Conservation (phyloP, 2,797 vertebrate genomes). For the Mormyrus proboscirostris region DNA sequence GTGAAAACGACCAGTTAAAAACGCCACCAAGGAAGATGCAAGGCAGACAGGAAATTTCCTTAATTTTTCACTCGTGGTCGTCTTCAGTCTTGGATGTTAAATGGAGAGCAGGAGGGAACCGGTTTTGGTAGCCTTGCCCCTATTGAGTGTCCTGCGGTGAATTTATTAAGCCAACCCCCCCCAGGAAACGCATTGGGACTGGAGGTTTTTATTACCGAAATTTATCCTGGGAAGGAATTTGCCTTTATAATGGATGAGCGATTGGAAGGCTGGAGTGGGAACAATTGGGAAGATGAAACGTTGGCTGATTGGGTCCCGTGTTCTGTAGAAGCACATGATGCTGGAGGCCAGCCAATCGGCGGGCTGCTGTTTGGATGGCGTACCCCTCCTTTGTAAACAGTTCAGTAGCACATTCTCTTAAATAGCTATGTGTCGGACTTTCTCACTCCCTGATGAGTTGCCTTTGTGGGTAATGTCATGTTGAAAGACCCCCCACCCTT, state of each 20-base stretch:
- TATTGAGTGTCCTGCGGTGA: slow-evolving; percentile 2
- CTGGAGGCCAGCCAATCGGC: neutral
- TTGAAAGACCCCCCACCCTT: neutral
- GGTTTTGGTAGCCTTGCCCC: neutral
- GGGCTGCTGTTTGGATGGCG: neutral
- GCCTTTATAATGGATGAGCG: neutral
- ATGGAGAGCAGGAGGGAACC: neutral
- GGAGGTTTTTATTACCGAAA: neutral
- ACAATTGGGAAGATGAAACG: neutral
- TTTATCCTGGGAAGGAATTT: slow-evolving; percentile 1
- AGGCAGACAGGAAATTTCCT: neutral
- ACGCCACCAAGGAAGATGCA: neutral
- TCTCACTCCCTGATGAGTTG: slow-evolving; percentile 46
- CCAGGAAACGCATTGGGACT: slow-evolving; percentile 9
- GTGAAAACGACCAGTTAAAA: neutral
- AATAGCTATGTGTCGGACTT: neutral
- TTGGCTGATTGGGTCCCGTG: neutral
- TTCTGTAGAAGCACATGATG: neutral
- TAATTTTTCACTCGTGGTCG: neutral
- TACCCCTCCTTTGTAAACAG: neutral
- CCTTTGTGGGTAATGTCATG: slow-evolving; percentile 43
- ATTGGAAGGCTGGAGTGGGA: neutral
- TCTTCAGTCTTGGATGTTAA: neutral
- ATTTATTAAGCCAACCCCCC: slow-evolving; percentile 19
- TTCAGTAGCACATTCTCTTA: neutral